Evolutionary conservation across 1,140 invertebrate genomes (phyloP).

Genomic region (Drosophila trapezifrons): DNA sequence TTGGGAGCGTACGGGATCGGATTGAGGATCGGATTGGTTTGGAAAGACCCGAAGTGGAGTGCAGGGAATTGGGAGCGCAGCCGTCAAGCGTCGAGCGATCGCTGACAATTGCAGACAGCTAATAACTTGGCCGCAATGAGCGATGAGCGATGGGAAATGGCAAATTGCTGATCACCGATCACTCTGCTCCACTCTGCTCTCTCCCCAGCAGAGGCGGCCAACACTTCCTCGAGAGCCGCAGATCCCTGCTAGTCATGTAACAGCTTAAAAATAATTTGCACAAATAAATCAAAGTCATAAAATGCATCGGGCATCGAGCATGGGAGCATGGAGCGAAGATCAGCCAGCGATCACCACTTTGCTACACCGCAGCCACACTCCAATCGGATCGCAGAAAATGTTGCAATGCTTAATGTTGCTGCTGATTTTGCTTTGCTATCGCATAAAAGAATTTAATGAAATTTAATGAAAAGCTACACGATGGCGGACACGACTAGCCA

Average conservation of each 20-base stretch:
- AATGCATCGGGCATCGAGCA: conserved; percentile 44
- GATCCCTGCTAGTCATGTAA: conserved; percentile 61
- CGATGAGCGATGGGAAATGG: conserved; percentile 50
- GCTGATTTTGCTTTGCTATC: conserved; percentile 65
- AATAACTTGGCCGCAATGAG: conserved; percentile 72
- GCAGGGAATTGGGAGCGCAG: conserved; percentile 38
- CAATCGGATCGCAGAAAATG: conserved; percentile 35
- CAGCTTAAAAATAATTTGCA: conserved; percentile 78
- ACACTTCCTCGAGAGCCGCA: conserved; percentile 67
- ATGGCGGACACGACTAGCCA: conserved; percentile 67
- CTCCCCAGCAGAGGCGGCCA: conserved; percentile 36
- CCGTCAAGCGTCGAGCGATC: conserved; percentile 31
- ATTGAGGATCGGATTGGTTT: conserved; percentile 22
- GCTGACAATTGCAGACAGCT: conserved; percentile 80
- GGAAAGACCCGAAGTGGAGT: conserved; percentile 12
- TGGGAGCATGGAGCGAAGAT: conserved; percentile 38
- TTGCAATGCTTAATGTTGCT: conserved; percentile 48
- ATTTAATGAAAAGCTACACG: conserved; percentile 82
- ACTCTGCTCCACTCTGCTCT: conserved; percentile 6
- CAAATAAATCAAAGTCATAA: conserved; percentile 82
- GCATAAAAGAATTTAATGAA: conserved; percentile 83
- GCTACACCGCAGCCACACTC: background rate
- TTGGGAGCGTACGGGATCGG: conserved; percentile 23
- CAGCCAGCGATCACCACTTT: conserved; percentile 28
- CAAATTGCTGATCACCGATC: conserved; percentile 40